Conservation (phyloP, 2,113 vertebrate species). For the Fregata magnificens region DNA sequence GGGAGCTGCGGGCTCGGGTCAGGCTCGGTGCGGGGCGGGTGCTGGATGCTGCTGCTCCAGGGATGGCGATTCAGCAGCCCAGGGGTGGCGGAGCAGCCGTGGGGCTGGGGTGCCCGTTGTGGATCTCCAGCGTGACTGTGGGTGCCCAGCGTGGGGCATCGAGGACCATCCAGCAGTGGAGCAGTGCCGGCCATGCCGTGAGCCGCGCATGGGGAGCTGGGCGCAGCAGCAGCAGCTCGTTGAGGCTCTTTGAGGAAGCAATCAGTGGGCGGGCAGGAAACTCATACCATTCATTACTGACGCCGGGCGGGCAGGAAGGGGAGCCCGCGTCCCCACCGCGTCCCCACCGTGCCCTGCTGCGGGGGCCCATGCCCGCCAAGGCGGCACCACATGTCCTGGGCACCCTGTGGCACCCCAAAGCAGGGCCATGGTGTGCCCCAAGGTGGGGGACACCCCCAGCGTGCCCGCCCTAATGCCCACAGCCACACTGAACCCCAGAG, state of each 20-base stretch:
- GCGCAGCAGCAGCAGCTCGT: neutral
- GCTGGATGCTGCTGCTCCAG: neutral
- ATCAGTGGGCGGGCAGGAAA: slow-evolving; percentile 63
- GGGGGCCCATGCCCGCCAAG: neutral
- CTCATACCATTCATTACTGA: slow-evolving; percentile 65
- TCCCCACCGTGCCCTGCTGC: neutral
- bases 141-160: neutral
- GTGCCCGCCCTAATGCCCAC: neutral
- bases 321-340: neutral
- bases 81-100: neutral
- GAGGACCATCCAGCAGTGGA: fast-evolving
- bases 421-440: neutral
- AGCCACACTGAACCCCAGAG: fast-evolving
- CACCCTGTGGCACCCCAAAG: neutral
- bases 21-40: neutral
- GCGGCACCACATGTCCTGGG: neutral
- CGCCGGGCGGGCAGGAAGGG: slow-evolving; percentile 22
- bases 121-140: neutral
- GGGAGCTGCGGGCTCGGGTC: neutral
- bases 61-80: neutral
- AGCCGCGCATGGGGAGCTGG: neutral
- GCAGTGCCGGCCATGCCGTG: neutral
- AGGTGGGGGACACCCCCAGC: neutral
- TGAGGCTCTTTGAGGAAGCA: slow-evolving; percentile 41
- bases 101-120: neutral